Evolutionary conservation across 2,113 vertebrate genomes (phyloP), one percentile per base, ranked within the genome.

Genomic region (Halichoerus grypus): DNA sequence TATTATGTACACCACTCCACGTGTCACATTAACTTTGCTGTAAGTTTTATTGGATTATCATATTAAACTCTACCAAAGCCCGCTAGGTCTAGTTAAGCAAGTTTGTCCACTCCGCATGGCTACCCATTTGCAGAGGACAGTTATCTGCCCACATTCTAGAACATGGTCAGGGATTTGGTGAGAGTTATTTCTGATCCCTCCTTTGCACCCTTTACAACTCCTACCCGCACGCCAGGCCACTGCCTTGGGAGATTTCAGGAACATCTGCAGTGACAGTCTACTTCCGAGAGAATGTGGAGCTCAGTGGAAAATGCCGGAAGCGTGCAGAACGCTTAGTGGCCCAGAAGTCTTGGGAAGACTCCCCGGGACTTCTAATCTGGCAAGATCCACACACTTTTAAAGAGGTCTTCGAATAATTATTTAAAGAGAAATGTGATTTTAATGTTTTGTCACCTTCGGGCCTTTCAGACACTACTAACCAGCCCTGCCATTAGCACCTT

Each of bases 11-110:
- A 61, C 61, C 59, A 49, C 65, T 88, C 4, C 57, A 15, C 33
- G 55, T 67, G 74, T 57, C 65, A 92, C 84, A 90, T 88, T 84
- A 88, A 95, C 81, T 88, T 76, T 84, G 22, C 42, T 88, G 1
- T 61, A 46, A 39, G 2, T 86, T 82, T 65, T 67, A 88, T 82
- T 71, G 79, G 53, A 71, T 83, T 85, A 72, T 82, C 71, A 53
- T 84, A 31, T 65, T 53, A 7, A 80, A 61, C 46, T 49, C 33
- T 42, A 16, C 33, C 53, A 90, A 96, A 87, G 57, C 12, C 53
- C 14, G 22, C 74, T 55, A 15, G 8, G 87, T 21, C 67, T 18
- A 18, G 31, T 61, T 79, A 55, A 42, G 49, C 39, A 13, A 76
- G 46, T 51, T 9, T 88, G 85, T n/a, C 42, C n/a, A 6, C n/a